Evolutionary conservation across 2,113 vertebrate species (phyloP).

Genomic region (Sorex araneus): DNA sequence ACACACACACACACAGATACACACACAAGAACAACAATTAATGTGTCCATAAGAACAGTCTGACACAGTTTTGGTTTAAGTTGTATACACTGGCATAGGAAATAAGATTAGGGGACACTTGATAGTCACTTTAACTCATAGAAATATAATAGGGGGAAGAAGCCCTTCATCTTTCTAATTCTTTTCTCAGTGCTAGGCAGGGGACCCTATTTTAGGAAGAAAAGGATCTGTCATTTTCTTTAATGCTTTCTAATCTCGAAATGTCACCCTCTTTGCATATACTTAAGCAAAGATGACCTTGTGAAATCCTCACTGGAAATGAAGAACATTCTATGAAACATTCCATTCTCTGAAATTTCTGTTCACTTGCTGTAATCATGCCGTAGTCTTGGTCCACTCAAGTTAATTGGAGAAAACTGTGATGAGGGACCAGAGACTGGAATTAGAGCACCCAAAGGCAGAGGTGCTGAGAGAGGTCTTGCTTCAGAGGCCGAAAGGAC

Average conservation of each 20-base stretch:
- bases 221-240: conserved; percentile 42
- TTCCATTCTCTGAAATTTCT: background rate
- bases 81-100: background rate
- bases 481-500: background rate
- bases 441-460: background rate
- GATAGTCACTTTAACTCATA: background rate
- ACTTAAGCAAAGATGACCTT: conserved; percentile 2
- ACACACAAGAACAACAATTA: conserved; percentile 50
- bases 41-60: conserved; percentile 61
- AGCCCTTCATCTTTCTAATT: background rate
- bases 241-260: conserved; percentile 42
- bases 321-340: background rate
- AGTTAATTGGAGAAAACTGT: background rate
- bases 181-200: background rate
- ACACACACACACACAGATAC: too few relatives aligned
- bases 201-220: conserved; percentile 29
- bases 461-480: background rate
- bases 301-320: background rate
- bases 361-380: background rate
- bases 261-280: background rate
- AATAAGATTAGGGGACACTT: conserved; percentile 31
- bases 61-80: conserved; percentile 63
- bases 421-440: background rate
- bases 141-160: background rate
- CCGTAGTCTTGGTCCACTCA: background rate